Conservation (phyloP, 2,797 vertebrate genomes). For the Falco peregrinus region DNA sequence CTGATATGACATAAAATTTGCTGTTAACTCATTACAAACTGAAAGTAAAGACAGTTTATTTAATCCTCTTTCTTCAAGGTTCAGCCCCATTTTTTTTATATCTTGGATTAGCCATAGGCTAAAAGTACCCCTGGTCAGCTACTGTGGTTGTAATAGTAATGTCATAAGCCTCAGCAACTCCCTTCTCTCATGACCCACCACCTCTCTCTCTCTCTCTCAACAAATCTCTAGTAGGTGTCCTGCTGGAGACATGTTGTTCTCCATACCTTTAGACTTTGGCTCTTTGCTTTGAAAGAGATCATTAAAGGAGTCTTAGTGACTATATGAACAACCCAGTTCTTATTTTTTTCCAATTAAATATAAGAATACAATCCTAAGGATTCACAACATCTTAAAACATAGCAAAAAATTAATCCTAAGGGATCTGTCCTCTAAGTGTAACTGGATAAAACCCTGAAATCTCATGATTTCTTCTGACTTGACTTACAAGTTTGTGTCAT, state of each 20-base stretch:
- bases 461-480: not conserved
- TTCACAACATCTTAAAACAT: not conserved
- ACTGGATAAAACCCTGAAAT: not conserved
- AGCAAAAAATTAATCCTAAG: not conserved
- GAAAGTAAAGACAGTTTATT: not conserved
- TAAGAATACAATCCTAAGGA: not conserved
- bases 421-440: not conserved
- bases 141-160: not conserved
- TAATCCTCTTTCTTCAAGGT: not conserved
- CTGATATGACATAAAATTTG: not conserved
- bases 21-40: not conserved
- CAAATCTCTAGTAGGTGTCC: not conserved
- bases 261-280: not conserved
- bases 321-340: not conserved
- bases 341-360: not conserved
- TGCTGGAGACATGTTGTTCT: not conserved
- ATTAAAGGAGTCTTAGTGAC: not conserved
- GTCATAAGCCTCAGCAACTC: not conserved
- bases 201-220: not conserved
- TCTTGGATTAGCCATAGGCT: not conserved
- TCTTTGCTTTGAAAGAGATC: not conserved
- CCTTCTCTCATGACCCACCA: not conserved
- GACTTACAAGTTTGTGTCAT: not conserved
- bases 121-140: not conserved
- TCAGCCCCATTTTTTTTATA: fast-evolving